These are phyloP conservation scores for Bombus cullumanus DNA, from an alignment of 1,140 invertebrate genomes.

Conservation along the genomic window DNA sequence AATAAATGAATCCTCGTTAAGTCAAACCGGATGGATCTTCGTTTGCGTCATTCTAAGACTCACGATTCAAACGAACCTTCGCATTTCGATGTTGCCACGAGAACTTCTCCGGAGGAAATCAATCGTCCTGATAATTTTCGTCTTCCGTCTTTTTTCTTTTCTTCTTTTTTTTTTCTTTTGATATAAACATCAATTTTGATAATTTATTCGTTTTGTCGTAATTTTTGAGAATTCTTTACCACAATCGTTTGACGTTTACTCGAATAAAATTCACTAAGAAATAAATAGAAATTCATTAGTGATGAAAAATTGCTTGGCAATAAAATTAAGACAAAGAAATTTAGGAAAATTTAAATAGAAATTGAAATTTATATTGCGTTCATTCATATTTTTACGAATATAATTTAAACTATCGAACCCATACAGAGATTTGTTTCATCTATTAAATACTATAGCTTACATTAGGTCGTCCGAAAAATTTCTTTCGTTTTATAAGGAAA, in stretches of 20 bases:
- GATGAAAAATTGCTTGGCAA: too few species aligned
- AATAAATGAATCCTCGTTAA: constrained; percentile 81
- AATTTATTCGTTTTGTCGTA: constrained; percentile 34
- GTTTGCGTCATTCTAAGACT: constrained; percentile 62
- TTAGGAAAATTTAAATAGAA: too few species aligned
- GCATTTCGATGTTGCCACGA: constrained; percentile 51
- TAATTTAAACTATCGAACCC: not conserved
- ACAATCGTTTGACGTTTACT: not conserved
- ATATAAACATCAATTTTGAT: not conserved
- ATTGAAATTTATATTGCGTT: too few species aligned
- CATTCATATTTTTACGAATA: too few species aligned
- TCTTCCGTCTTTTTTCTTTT: not conserved
- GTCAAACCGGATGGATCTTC: constrained; percentile 66
- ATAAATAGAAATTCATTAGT: too few species aligned
- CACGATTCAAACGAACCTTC: constrained; percentile 58
- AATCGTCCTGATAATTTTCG: not conserved
- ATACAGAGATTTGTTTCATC: not conserved
- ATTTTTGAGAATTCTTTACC: not conserved
- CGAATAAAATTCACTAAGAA: too few species aligned
- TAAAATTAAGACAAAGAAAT: too few species aligned
- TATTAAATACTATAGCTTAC: not conserved
- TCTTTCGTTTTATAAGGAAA: too few species aligned
- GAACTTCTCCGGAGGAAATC: constrained; percentile 21
- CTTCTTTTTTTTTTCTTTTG: not conserved
- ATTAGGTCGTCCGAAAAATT: too few species aligned